These are phyloP conservation scores for Agraylea sexmaculata DNA, from an alignment of 1,140 invertebrate species.

Conservation along the genomic window DNA sequence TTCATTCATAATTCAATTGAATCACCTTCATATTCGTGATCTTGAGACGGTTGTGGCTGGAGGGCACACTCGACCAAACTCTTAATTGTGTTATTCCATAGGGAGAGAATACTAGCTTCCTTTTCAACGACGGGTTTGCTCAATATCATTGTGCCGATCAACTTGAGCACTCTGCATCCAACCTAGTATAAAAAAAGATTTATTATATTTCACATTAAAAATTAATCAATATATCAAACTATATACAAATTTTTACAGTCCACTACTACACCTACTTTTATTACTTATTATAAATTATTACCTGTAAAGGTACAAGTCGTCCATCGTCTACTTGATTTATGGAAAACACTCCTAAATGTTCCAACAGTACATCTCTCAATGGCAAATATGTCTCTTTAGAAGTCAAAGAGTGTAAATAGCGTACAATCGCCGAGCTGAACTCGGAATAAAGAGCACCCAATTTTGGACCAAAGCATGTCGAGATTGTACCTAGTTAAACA, in stretches of 20 bases:
- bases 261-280: slow-evolving; percentile 53
- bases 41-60: slow-evolving; percentile 39
- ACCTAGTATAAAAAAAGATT: slow-evolving; percentile 77
- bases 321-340: slow-evolving; percentile 24
- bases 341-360: slow-evolving; percentile 27
- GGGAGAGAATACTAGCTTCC: slow-evolving; percentile 75
- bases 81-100: slow-evolving; percentile 81
- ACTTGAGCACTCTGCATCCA: slow-evolving; percentile 71
- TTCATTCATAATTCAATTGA: neutral
- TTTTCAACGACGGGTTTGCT: slow-evolving; percentile 74
- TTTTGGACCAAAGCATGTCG: slow-evolving; percentile 55
- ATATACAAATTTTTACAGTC: slow-evolving; percentile 60
- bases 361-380: slow-evolving; percentile 29
- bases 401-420: slow-evolving; percentile 58
- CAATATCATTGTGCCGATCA: slow-evolving; percentile 58
- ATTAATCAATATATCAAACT: slow-evolving; percentile 60
- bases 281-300: slow-evolving; percentile 61
- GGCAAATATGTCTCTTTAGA: slow-evolving; percentile 27
- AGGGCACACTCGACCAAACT: slow-evolving; percentile 75
- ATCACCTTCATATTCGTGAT: slow-evolving; percentile 56
- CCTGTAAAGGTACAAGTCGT: slow-evolving; percentile 35
- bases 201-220: too few relatives aligned
- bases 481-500: slow-evolving; percentile 52
- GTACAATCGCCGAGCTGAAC: slow-evolving; percentile 66
- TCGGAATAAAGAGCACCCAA: slow-evolving; percentile 61